Conservation (phyloP, 2,888 invertebrate genomes). For the Synanthedon myopaeformis region DNA sequence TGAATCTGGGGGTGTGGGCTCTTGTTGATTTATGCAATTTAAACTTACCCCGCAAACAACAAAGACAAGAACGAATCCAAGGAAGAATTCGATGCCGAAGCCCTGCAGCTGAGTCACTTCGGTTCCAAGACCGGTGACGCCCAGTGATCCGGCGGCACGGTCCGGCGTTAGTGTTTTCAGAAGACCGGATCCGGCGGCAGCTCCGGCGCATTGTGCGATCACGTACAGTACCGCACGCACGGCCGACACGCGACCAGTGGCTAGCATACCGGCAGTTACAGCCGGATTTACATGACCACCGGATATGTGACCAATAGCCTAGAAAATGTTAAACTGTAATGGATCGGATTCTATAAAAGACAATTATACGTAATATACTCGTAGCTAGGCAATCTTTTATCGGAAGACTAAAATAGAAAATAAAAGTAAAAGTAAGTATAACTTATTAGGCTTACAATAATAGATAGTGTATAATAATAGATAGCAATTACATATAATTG, state of each 20-base stretch:
- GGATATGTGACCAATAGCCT: constrained; percentile 88
- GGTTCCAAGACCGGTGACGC: constrained; percentile 74
- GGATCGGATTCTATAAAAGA: no score
- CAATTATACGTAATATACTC: no score
- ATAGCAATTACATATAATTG: neutral
- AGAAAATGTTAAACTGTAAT: no score
- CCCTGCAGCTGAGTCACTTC: constrained; percentile 81
- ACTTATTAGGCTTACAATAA: no score
- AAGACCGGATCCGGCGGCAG: constrained; percentile 82
- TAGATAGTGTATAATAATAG: no score
- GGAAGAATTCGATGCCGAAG: constrained; percentile 90
- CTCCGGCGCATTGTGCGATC: constrained; percentile 84
- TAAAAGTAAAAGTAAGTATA: no score
- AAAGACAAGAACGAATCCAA: constrained; percentile 88
- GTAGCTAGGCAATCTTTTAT: no score
- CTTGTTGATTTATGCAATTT: neutral
- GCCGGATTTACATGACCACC: constrained; percentile 95
- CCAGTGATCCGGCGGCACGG: constrained; percentile 71
- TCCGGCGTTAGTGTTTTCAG: constrained; percentile 80
- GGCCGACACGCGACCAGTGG: constrained; percentile 82
- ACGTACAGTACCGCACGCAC: constrained; percentile 83
- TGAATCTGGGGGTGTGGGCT: neutral
- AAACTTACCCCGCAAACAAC: constrained; percentile 86
- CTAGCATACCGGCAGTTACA: constrained; percentile 84
- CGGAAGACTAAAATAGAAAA: no score